Conservation (phyloP, 2,113 vertebrate genomes). For the Emydocephalus ijimae region DNA sequence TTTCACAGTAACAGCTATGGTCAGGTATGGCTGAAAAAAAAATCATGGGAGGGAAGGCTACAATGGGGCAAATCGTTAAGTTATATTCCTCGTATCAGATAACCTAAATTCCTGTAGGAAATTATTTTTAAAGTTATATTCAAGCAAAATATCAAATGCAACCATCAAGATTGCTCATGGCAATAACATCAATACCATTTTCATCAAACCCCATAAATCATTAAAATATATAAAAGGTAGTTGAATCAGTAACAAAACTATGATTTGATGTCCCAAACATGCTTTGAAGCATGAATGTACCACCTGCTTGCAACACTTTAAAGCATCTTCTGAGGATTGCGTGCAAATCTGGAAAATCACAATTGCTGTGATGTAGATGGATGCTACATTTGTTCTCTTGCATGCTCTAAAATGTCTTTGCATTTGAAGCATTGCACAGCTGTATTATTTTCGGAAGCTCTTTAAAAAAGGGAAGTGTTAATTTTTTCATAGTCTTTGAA, state of each 20-base stretch:
- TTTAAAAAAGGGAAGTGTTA: background rate
- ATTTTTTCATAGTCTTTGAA: background rate
- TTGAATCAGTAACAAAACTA: background rate
- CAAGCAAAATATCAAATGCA: background rate
- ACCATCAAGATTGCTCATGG: background rate
- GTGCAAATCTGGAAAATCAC: background rate
- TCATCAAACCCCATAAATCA: background rate
- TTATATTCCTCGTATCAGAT: background rate
- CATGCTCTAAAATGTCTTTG: background rate
- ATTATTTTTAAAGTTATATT: background rate
- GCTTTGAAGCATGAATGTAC: background rate
- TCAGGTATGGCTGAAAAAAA: constrained; percentile 4
- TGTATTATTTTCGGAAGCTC: background rate
- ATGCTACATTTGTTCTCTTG: background rate
- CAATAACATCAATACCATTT: background rate
- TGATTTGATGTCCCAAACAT: background rate
- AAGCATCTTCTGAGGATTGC: background rate
- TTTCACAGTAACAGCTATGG: background rate
- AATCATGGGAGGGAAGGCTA: background rate
- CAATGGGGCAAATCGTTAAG: background rate
- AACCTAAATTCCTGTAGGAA: background rate
- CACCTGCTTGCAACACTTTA: background rate
- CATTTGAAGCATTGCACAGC: background rate
- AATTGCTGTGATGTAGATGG: background rate
- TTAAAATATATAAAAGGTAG: background rate